Conservation (phyloP, 2,888 invertebrate genomes). For the Rhogogaster chlorosoma region DNA sequence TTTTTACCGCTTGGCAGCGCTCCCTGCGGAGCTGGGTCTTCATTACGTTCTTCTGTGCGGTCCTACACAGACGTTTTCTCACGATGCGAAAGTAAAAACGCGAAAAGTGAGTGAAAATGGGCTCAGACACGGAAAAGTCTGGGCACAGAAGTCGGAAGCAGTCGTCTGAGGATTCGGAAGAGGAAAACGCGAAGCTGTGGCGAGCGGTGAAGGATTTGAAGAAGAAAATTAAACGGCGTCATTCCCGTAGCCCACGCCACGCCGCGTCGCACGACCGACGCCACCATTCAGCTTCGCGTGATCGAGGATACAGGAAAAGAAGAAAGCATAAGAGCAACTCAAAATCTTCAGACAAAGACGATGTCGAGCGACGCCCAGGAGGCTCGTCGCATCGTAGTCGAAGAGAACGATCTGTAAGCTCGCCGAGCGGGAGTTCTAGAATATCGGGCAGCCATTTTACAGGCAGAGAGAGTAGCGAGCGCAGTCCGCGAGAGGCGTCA, state of each 20-base stretch:
- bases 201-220: constrained; percentile 3
- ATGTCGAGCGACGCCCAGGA: constrained; percentile 1
- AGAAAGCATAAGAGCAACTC: background rate
- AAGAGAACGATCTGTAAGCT: background rate
- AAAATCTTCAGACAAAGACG: constrained; percentile 6
- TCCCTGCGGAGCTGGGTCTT: background rate
- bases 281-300: background rate
- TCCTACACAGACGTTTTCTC: constrained; percentile 29
- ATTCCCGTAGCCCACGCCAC: background rate
- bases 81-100: background rate
- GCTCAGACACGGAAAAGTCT: constrained; percentile 6
- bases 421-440: background rate
- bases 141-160: background rate
- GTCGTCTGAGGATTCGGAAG: background rate
- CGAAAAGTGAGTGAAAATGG: background rate
- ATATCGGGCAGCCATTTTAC: background rate
- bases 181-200: constrained; percentile 7
- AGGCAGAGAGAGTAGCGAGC: constrained; percentile 1
- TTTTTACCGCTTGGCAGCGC: constrained; percentile 8
- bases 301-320: background rate
- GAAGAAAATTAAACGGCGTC: constrained; percentile 8
- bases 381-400: constrained; percentile 27
- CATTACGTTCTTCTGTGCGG: constrained; percentile 35
- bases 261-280: no score
- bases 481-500: background rate